These are phyloP conservation scores for Acrossocheilus fasciatus DNA, from an alignment of 2,797 vertebrate genomes.

Conservation along the genomic window DNA sequence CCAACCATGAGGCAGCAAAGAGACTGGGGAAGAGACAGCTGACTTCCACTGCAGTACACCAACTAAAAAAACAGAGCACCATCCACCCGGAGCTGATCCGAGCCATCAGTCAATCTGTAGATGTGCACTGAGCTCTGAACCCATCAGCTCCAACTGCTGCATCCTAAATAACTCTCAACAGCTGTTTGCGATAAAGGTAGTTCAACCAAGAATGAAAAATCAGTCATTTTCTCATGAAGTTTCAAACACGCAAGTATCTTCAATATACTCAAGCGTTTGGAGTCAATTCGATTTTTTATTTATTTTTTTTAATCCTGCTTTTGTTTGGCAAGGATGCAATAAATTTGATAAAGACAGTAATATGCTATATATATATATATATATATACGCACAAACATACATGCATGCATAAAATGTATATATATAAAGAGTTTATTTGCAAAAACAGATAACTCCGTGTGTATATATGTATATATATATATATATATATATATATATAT, in stretches of 20 bases:
- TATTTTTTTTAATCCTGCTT: neutral
- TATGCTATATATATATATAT: no score
- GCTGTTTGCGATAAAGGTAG: neutral
- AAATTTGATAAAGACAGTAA: neutral
- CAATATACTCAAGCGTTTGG: neutral
- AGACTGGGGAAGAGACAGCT: constrained; percentile 51
- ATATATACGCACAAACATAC: no score
- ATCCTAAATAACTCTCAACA: constrained; percentile 5
- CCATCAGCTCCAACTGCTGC: neutral
- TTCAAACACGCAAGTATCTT: neutral
- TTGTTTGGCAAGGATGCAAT: neutral
- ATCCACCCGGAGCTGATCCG: neutral
- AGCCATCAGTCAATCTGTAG: constrained; percentile 17
- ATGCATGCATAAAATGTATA: no score
- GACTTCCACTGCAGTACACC: constrained; percentile 26
- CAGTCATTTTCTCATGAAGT: neutral
- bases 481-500: no score
- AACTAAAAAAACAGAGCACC: constrained; percentile 11
- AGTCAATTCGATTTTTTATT: neutral
- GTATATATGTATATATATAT: no score
- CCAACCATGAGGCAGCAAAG: constrained; percentile 12
- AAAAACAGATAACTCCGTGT: no score
- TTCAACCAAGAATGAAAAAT: neutral
- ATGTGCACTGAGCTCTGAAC: constrained; percentile 22
- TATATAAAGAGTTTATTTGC: no score